Conservation (phyloP, 2,888 invertebrate species). For the Megalurothrips usitatus region DNA sequence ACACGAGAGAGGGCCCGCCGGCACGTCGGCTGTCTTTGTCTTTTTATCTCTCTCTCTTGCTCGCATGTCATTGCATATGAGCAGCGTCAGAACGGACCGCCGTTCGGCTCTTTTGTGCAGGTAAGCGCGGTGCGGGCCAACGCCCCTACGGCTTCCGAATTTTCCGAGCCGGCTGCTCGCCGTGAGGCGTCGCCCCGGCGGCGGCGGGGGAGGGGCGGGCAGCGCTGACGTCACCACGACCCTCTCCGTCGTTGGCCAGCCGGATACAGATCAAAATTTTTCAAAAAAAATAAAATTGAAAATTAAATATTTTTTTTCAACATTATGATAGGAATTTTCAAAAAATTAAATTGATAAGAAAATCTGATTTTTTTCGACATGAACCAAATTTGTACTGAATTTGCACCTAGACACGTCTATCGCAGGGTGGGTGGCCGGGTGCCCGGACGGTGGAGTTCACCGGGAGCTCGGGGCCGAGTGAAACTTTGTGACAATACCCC, state of each 20-base stretch:
- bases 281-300: too few relatives aligned
- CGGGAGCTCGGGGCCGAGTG: too few relatives aligned
- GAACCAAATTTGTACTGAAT: neutral
- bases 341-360: neutral
- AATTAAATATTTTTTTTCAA: too few relatives aligned
- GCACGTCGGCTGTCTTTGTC: neutral
- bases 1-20: neutral
- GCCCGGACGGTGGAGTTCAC: too few relatives aligned
- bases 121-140: neutral
- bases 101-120: neutral
- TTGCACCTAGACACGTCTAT: neutral
- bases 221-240: too few relatives aligned
- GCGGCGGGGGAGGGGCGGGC: too few relatives aligned
- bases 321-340: too few relatives aligned
- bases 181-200: too few relatives aligned
- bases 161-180: neutral
- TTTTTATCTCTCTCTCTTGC: neutral
- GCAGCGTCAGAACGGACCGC: constrained; percentile 1
- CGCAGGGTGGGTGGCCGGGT: neutral
- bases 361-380: neutral
- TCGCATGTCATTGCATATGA: neutral
- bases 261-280: neutral
- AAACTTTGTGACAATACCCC: too few relatives aligned
- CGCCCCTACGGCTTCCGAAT: constrained; percentile 14
- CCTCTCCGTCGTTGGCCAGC: too few relatives aligned